Evolutionary conservation across 2,113 vertebrate genomes (phyloP).

Genomic region (Protomyctophum bolini): DNA sequence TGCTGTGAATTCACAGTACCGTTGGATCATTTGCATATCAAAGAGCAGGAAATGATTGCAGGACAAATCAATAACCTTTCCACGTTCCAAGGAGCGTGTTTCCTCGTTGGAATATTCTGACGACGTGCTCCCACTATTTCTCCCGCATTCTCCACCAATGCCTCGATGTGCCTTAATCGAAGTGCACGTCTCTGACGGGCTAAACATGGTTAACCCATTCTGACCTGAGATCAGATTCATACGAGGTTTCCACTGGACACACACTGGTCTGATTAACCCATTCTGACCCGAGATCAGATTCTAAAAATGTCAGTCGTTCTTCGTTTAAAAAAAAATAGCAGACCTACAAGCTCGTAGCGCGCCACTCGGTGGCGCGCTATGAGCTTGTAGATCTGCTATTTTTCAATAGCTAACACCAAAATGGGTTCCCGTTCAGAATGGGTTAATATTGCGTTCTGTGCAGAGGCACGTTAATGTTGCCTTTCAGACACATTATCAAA

Average conservation of each 20-base stretch:
- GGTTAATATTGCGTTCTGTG: slow-evolving; percentile 32
- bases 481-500: slow-evolving; percentile 42
- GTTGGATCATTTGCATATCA: slow-evolving; percentile 98
- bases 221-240: too few relatives aligned
- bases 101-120: slow-evolving; percentile 62
- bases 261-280: too few relatives aligned
- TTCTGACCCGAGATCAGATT: too few relatives aligned
- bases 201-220: slow-evolving; percentile 49
- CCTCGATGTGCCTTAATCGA: slow-evolving; percentile 65
- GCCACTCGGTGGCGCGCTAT: too few relatives aligned
- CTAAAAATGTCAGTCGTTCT: too few relatives aligned
- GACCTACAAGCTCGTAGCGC: too few relatives aligned
- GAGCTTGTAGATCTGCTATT: too few relatives aligned
- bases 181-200: slow-evolving; percentile 62
- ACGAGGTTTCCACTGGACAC: too few relatives aligned
- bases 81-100: slow-evolving; percentile 79
- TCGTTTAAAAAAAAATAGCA: too few relatives aligned
- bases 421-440: too few relatives aligned
- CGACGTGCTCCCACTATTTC: slow-evolving; percentile 48
- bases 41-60: slow-evolving; percentile 99
- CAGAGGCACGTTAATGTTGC: slow-evolving; percentile 52
- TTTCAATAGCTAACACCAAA: too few relatives aligned
- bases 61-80: slow-evolving; percentile 99
- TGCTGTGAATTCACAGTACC: slow-evolving; percentile 96
- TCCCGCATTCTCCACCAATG: slow-evolving; percentile 40